Evolutionary conservation across 1,140 invertebrate genomes (phyloP).

Genomic region (Lamellibrachia luymesi): DNA sequence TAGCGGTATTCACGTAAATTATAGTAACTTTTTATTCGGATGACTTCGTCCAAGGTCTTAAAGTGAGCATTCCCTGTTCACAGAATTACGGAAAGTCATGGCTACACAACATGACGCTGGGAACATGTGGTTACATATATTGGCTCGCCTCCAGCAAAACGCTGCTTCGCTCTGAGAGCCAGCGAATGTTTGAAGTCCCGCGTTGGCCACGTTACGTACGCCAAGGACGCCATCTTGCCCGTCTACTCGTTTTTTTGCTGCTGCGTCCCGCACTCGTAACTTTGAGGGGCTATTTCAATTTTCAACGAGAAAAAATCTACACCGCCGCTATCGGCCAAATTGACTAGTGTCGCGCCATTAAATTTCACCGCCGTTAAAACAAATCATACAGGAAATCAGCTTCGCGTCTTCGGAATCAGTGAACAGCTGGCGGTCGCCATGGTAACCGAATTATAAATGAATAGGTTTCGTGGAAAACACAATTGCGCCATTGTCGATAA

Average conservation of each 20-base stretch:
- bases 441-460: not conserved
- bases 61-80: too few relatives aligned
- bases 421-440: not conserved
- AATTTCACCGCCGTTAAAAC: not conserved
- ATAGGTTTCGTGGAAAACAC: not conserved
- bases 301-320: not conserved
- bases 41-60: too few relatives aligned
- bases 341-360: not conserved
- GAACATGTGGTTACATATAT: too few relatives aligned
- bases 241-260: not conserved
- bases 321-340: not conserved
- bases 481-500: not conserved
- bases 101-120: too few relatives aligned
- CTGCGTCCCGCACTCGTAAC: too few relatives aligned
- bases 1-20: too few relatives aligned
- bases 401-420: not conserved
- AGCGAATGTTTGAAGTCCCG: not conserved
- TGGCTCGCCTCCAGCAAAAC: too few relatives aligned
- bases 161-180: too few relatives aligned
- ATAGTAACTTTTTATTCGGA: too few relatives aligned
- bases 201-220: not conserved
- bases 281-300: not conserved
- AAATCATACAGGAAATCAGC: not conserved
- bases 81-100: too few relatives aligned
- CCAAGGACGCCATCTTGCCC: not conserved